Evolutionary conservation across 1,140 invertebrate genomes (phyloP).

Genomic region (Ceratosolen solmsi): DNA sequence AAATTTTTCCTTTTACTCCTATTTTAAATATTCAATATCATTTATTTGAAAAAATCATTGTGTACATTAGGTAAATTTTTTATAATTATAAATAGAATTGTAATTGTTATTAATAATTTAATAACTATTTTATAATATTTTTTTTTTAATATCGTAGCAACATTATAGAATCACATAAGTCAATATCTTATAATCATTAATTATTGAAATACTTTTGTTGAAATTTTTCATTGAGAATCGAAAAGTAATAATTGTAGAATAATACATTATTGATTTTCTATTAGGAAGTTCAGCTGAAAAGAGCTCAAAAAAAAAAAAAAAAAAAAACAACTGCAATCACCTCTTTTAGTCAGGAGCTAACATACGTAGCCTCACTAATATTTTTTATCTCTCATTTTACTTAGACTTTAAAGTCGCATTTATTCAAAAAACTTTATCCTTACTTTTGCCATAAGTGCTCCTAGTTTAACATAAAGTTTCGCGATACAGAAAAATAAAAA

Average conservation of each 20-base stretch:
- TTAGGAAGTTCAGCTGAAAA: neutral
- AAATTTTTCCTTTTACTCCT: no score
- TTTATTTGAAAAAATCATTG: no score
- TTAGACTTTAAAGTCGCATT: neutral
- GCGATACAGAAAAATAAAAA: neutral
- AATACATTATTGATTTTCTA: slow-evolving; percentile 5
- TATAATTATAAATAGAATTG: no score
- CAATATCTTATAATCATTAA: no score
- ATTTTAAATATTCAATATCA: no score
- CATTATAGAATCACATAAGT: no score
- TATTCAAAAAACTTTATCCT: neutral
- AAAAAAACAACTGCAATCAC: neutral
- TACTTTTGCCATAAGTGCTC: neutral
- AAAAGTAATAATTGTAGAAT: neutral
- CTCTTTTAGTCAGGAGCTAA: neutral
- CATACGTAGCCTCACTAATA: neutral
- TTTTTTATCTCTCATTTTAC: neutral
- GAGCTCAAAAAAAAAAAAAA: neutral
- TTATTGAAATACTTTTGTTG: no score
- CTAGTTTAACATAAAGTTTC: neutral
- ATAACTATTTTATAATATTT: no score
- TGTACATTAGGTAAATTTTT: no score
- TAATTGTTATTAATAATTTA: no score
- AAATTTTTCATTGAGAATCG: neutral
- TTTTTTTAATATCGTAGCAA: no score